Evolutionary conservation across 1,140 invertebrate species (phyloP).

Genomic region (Batillaria attramentaria): DNA sequence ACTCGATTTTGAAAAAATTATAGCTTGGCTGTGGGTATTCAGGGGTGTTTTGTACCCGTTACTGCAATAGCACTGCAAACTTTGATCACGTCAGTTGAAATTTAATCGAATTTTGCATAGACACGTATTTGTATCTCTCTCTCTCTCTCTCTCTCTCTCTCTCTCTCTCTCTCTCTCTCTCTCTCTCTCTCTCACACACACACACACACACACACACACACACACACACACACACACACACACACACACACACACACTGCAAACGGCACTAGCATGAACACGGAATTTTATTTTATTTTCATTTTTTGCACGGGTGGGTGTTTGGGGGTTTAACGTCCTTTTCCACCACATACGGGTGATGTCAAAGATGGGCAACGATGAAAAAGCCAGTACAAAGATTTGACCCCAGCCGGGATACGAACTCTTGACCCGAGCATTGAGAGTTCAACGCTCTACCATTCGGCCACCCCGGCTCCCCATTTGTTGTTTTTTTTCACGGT

Average conservation of each 20-base stretch:
- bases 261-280: background rate
- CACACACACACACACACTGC: too few relatives aligned
- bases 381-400: too few relatives aligned
- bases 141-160: background rate
- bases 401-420: too few relatives aligned
- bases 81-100: too few relatives aligned
- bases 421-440: too few relatives aligned
- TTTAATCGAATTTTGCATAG: background rate
- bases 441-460: too few relatives aligned
- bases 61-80: too few relatives aligned
- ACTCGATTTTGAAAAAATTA: too few relatives aligned
- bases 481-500: too few relatives aligned
- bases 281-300: background rate
- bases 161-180: background rate
- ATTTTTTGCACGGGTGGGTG: background rate
- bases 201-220: conserved; percentile 5
- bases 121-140: background rate
- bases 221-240: conserved; percentile 14
- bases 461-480: too few relatives aligned
- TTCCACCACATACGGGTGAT: background rate
- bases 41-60: background rate
- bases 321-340: background rate
- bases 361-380: too few relatives aligned
- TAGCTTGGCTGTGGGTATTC: background rate
- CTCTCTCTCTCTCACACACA: background rate